A percentile compares a stretch with the other conserved stretches of the same genome.
Conservation (phyloP, 2,888 invertebrate species). For the Himalopsyche tibetana region DNA sequence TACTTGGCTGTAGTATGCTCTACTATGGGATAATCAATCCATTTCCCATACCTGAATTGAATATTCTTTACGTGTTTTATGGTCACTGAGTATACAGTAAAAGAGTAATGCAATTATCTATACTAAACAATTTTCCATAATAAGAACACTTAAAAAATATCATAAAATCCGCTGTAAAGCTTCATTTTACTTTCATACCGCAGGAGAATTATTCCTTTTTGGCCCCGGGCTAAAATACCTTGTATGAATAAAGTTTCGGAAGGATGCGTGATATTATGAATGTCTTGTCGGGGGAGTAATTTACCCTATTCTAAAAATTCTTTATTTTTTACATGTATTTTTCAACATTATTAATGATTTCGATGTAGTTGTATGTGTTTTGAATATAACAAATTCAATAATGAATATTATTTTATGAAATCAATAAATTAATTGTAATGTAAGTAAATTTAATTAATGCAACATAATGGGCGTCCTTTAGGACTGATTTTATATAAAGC, state of each 20-base stretch:
- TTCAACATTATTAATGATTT: not conserved
- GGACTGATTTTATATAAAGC: no score
- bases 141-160: slow-evolving; percentile 6
- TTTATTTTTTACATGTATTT: slow-evolving; percentile 51
- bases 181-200: slow-evolving; percentile 19
- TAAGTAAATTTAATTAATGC: no score
- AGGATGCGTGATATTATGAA: slow-evolving; percentile 57
- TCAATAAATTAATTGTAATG: no score
- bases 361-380: not conserved
- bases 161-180: slow-evolving; percentile 19
- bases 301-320: slow-evolving; percentile 57
- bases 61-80: not conserved
- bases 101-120: not conserved
- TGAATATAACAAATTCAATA: no score
- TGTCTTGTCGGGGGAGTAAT: slow-evolving; percentile 57
- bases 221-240: slow-evolving; percentile 44
- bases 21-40: no score
- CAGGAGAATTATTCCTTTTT: not conserved
- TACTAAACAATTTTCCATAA: not conserved
- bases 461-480: no score
- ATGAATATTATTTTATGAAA: no score
- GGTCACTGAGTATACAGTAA: not conserved
- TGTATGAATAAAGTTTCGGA: slow-evolving; percentile 46
- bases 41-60: no score
- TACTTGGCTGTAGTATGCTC: no score